Evolutionary conservation across 2,113 vertebrate species (phyloP).

Genomic region (Barbus barbus): DNA sequence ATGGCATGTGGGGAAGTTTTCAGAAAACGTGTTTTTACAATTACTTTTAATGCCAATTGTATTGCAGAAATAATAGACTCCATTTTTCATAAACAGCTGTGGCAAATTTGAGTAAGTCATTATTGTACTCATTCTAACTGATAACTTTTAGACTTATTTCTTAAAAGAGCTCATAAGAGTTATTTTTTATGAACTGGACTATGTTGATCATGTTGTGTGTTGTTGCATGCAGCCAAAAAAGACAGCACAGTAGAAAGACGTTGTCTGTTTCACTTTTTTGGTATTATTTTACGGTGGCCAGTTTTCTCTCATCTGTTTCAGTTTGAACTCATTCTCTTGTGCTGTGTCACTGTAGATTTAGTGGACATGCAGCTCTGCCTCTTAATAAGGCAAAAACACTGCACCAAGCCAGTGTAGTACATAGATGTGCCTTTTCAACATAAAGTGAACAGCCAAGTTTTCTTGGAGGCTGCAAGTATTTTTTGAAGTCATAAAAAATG

Average conservation of each 20-base stretch:
- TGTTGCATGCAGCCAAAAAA: background rate
- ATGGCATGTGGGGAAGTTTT: too few species aligned
- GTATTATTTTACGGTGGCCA: background rate
- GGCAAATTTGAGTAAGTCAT: background rate
- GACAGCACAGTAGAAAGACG: background rate
- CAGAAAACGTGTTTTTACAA: background rate
- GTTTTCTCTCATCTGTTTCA: background rate
- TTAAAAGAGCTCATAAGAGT: background rate
- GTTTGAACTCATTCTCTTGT: too few species aligned
- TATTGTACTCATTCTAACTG: background rate
- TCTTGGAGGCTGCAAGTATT: background rate
- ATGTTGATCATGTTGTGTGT: background rate
- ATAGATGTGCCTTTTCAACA: background rate
- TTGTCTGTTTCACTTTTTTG: background rate
- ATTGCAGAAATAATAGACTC: background rate
- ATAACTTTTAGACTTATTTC: background rate
- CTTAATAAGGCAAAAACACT: too few species aligned
- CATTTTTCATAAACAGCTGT: background rate
- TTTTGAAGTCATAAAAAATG: constrained; percentile 21
- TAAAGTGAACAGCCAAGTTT: constrained; percentile 17
- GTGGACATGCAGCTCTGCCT: too few species aligned
- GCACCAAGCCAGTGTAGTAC: too few species aligned
- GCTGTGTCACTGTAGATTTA: too few species aligned
- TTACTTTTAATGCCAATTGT: too few species aligned
- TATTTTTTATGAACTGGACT: background rate